Percentiles rank a stretch among this genome's conserved stretches.
phyloP scores from a whole-genome alignment of 2,888 invertebrate genomes.

The Chymomyza caudatula region DNA sequence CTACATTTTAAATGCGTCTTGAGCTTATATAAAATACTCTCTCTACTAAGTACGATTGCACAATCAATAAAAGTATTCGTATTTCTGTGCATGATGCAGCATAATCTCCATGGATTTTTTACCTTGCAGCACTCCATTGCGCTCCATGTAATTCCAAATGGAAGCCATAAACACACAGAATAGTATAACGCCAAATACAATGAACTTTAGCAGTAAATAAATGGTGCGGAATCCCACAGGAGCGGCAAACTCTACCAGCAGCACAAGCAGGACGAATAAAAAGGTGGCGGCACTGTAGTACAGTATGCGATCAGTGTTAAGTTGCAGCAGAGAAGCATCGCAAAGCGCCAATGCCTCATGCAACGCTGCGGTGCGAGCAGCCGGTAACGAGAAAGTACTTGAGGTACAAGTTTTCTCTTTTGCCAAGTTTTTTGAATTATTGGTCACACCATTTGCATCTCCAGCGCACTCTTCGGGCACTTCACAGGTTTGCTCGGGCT shows the following conservation, averaged over 20 bases:
- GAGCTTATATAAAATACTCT: slow-evolving; percentile 46
- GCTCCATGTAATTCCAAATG: slow-evolving; percentile 89
- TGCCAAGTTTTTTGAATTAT: no score
- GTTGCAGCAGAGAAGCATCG: slow-evolving; percentile 70
- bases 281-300: slow-evolving; percentile 73
- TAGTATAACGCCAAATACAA: slow-evolving; percentile 83
- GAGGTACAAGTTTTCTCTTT: slow-evolving; percentile 1
- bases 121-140: slow-evolving; percentile 87
- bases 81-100: slow-evolving; percentile 64
- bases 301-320: slow-evolving; percentile 73
- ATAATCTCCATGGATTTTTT: slow-evolving; percentile 84
- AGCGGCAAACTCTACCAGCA: slow-evolving; percentile 70
- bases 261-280: slow-evolving; percentile 67
- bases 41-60: background rate
- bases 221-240: slow-evolving; percentile 77
- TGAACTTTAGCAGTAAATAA: slow-evolving; percentile 80
- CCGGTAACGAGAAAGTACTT: slow-evolving; percentile 10
- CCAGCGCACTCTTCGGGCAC: background rate
- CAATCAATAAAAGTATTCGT: slow-evolving; percentile 58
- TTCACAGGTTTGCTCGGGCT: background rate
- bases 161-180: slow-evolving; percentile 88
- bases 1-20: slow-evolving; percentile 62
- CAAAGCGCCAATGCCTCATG: slow-evolving; percentile 75
- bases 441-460: no score
- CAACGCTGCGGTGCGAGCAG: slow-evolving; percentile 64